Percentiles rank a stretch among this genome's conserved stretches.
Conservation (phyloP, 2,113 vertebrate species). For the Microcebus tavaratra region DNA sequence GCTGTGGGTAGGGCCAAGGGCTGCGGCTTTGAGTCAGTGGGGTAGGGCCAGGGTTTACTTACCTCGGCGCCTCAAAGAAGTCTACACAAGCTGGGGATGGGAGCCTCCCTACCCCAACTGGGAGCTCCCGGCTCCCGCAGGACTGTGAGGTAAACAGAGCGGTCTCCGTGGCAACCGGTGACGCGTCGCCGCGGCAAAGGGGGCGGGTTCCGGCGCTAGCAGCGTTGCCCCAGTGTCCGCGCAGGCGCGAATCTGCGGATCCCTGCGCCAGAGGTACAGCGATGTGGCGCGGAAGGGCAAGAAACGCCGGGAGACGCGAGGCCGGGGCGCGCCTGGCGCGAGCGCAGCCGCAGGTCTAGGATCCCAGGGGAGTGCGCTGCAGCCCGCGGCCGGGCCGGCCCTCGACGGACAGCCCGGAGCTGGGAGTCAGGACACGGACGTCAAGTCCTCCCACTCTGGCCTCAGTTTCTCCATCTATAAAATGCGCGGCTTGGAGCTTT, state of each 20-base stretch:
- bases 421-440: not conserved
- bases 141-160: not conserved
- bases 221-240: accelerated
- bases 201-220: not conserved
- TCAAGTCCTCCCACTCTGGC: not conserved
- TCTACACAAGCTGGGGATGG: accelerated
- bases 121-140: accelerated
- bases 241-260: not conserved
- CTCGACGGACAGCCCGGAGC: not conserved
- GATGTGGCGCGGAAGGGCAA: no score
- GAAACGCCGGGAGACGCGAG: no score
- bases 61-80: not conserved
- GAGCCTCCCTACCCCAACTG: not conserved
- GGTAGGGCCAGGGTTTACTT: not conserved
- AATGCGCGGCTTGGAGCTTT: not conserved
- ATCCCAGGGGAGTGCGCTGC: not conserved
- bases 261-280: accelerated
- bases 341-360: no score
- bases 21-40: not conserved
- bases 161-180: constrained; percentile 70
- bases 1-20: not conserved
- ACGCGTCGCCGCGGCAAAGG: not conserved
- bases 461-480: not conserved
- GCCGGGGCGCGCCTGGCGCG: no score
- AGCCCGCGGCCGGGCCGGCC: not conserved